These are phyloP conservation scores for Stramonita haemastoma DNA, from an alignment of 2,888 invertebrate genomes.

Conservation along the genomic window DNA sequence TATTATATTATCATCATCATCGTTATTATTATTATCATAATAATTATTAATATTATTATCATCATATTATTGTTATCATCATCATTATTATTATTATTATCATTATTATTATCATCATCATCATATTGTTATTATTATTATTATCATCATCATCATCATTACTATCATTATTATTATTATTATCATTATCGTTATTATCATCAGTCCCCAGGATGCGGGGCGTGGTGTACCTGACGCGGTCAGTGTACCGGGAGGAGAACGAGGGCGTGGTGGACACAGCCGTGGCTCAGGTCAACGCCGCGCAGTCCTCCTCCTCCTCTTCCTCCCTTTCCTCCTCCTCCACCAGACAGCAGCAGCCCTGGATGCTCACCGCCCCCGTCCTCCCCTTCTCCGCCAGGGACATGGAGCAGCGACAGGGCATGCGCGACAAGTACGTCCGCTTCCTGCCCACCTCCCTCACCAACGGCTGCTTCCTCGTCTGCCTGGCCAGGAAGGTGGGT, in stretches of 20 bases:
- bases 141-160: no score
- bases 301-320: neutral
- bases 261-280: conserved; percentile 69
- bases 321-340: no score
- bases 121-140: neutral
- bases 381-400: conserved; percentile 70
- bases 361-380: conserved; percentile 72
- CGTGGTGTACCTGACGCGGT: conserved; percentile 74
- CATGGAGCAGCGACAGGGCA: conserved; percentile 65
- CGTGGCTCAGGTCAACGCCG: conserved; percentile 68
- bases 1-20: no score
- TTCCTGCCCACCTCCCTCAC: conserved; percentile 67
- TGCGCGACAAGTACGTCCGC: conserved; percentile 69
- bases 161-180: no score
- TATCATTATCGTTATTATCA: neutral
- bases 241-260: conserved; percentile 71
- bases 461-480: conserved; percentile 75
- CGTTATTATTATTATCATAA: neutral
- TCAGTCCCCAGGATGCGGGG: conserved; percentile 73
- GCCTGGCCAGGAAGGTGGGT: conserved; percentile 73
- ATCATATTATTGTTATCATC: no score
- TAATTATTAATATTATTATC: no score
- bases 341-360: conserved; percentile 11
- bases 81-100: neutral
- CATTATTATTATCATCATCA: no score